phyloP scores from a whole-genome alignment of 1,140 invertebrate genomes.

The Tyrophagus putrescentiae region DNA sequence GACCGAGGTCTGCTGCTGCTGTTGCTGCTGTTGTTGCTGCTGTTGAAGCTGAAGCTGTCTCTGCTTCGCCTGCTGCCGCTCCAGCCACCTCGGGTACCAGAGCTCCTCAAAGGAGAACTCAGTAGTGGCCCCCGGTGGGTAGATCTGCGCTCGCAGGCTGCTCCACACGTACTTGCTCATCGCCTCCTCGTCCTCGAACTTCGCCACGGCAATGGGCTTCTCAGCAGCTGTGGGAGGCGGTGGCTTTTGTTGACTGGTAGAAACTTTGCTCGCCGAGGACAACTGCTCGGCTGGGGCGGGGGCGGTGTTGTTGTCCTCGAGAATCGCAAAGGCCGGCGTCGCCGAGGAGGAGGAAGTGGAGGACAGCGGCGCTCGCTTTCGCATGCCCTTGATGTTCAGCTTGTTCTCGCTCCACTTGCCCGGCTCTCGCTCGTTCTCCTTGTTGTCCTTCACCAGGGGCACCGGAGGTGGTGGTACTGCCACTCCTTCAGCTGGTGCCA shows the following conservation, averaged over 20 bases:
- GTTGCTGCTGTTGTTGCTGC: too few relatives aligned
- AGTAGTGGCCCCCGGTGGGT: slow-evolving; percentile 36
- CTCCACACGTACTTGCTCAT: slow-evolving; percentile 30
- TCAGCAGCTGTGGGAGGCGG: too few relatives aligned
- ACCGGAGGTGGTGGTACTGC: not conserved
- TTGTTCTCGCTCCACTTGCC: slow-evolving; percentile 31
- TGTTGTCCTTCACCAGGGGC: slow-evolving; percentile 25
- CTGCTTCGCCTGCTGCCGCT: slow-evolving; percentile 26
- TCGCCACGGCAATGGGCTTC: slow-evolving; percentile 28
- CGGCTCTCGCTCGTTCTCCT: slow-evolving; percentile 33
- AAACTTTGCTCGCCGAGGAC: too few relatives aligned
- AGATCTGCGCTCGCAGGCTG: slow-evolving; percentile 39
- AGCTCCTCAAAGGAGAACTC: slow-evolving; percentile 44
- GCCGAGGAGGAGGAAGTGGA: slow-evolving; percentile 8
- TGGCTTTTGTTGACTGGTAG: too few relatives aligned
- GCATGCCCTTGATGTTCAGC: slow-evolving; percentile 21
- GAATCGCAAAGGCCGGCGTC: too few relatives aligned
- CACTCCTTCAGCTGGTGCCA: too few relatives aligned
- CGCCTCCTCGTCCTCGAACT: slow-evolving; percentile 34
- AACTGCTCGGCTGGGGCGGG: too few relatives aligned
- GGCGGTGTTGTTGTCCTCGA: too few relatives aligned
- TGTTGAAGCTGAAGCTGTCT: too few relatives aligned
- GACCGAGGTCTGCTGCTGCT: too few relatives aligned
- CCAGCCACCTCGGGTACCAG: slow-evolving; percentile 32
- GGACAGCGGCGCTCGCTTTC: slow-evolving; percentile 10